Conservation (phyloP, 2,113 vertebrate genomes). For the Okapia johnstoni region DNA sequence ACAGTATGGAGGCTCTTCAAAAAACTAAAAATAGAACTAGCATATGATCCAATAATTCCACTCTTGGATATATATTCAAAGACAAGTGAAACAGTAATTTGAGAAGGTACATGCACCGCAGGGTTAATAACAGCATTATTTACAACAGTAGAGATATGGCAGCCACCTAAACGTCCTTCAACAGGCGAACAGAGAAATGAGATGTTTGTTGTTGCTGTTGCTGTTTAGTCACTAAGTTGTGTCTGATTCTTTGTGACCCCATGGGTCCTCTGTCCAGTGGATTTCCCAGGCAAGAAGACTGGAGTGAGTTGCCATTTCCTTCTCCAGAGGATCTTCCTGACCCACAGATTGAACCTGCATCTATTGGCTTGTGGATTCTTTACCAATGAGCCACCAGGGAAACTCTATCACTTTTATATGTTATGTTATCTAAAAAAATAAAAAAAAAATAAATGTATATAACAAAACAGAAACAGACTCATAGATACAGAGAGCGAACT, state of each 20-base stretch:
- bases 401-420: background rate
- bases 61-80: background rate
- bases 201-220: background rate
- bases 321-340: background rate
- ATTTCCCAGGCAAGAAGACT: background rate
- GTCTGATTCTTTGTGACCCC: background rate
- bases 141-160: background rate
- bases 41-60: background rate
- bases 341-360: background rate
- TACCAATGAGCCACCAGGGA: background rate
- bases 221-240: background rate
- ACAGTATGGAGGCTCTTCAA: background rate
- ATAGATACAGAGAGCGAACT: background rate
- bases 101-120: background rate
- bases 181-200: background rate
- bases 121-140: background rate
- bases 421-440: background rate
- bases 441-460: background rate
- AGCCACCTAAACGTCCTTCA: background rate
- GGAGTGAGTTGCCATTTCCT: background rate
- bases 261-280: background rate
- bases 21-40: background rate
- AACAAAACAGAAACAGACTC: background rate
- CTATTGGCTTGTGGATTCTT: background rate
- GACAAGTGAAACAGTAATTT: background rate